These are phyloP conservation scores for Spermophilus dauricus DNA, from an alignment of 2,113 vertebrate genomes.

Conservation along the genomic window DNA sequence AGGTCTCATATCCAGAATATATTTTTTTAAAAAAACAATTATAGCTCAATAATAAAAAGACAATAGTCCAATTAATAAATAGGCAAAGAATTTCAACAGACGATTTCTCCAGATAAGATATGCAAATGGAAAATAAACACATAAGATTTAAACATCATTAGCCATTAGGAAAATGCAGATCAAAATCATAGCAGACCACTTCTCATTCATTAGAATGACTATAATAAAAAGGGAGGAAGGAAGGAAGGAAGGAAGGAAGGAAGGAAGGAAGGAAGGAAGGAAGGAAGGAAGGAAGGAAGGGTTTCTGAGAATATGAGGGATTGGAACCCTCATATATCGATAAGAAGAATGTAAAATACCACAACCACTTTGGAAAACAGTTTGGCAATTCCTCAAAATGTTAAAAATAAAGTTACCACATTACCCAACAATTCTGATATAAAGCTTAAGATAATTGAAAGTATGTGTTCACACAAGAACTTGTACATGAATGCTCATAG, in stretches of 20 bases:
- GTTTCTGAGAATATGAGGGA: not conserved
- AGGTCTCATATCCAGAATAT: not conserved
- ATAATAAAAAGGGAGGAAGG: not conserved
- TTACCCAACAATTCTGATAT: not conserved
- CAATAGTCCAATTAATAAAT: not conserved
- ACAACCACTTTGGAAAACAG: not conserved
- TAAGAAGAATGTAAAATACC: not conserved
- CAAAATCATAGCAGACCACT: not conserved
- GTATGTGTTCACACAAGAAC: not conserved
- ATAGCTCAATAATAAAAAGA: not conserved
- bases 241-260: not conserved
- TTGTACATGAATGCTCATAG: not conserved
- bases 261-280: not conserved
- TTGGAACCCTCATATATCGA: not conserved
- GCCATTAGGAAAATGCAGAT: constrained; percentile 24
- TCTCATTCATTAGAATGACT: not conserved
- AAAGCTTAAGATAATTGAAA: not conserved
- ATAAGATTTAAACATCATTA: not conserved
- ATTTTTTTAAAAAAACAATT: not conserved
- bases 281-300: not conserved
- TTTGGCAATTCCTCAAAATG: not conserved
- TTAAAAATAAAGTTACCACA: not conserved
- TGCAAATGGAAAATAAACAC: not conserved
- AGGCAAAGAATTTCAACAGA: not conserved
- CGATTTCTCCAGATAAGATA: not conserved